phyloP scores from a whole-genome alignment of 2,888 invertebrate species.

The Helobdella robusta region DNA sequence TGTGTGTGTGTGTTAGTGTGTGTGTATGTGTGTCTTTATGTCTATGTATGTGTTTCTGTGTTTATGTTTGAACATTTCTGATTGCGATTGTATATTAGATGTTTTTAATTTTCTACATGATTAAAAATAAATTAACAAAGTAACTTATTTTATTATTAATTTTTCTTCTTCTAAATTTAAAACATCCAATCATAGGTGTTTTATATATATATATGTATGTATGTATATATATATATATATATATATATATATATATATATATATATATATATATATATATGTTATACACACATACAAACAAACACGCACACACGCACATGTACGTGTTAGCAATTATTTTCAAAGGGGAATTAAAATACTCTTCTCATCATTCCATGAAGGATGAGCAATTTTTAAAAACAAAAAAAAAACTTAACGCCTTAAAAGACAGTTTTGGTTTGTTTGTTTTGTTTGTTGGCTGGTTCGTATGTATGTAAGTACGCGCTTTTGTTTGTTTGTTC shows the following conservation, averaged over 20 bases:
- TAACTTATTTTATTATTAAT: background rate
- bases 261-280: conserved; percentile 24
- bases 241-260: conserved; percentile 25
- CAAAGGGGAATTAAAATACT: no score
- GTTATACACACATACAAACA: no score
- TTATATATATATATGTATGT: background rate
- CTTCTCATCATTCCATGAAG: no score
- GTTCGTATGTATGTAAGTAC: no score
- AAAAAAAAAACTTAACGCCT: no score
- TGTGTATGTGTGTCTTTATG: conserved; percentile 16
- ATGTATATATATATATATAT: conserved; percentile 16
- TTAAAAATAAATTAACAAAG: background rate
- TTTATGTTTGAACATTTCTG: conserved; percentile 10
- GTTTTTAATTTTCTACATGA: background rate
- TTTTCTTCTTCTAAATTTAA: background rate
- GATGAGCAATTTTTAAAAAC: no score
- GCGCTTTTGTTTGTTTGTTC: no score
- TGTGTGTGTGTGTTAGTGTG: conserved; percentile 18
- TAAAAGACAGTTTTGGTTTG: no score
- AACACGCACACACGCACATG: no score
- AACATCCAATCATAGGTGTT: background rate
- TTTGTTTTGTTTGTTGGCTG: no score
- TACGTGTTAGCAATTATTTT: no score
- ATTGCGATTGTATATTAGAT: no score
- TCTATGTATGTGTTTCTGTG: conserved; percentile 15